phyloP scores from a whole-genome alignment of 1,140 invertebrate genomes.

The Pseudomyrmex dendroicus region DNA sequence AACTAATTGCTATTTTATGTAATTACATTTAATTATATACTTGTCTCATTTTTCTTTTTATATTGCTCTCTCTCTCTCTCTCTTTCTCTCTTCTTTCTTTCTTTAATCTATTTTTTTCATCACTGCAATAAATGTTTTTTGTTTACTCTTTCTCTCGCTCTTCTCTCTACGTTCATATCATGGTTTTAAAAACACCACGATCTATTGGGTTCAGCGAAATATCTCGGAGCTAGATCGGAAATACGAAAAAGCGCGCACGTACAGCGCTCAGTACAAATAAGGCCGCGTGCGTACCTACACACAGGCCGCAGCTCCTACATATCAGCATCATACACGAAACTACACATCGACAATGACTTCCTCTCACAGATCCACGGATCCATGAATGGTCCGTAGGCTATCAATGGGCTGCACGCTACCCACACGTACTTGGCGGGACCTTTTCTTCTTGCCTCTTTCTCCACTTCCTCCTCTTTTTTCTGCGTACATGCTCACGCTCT shows the following conservation, averaged over 20 bases:
- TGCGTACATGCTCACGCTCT: constrained; percentile 60
- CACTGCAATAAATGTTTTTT: background rate
- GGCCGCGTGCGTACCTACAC: constrained; percentile 65
- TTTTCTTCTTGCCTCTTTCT: constrained; percentile 1
- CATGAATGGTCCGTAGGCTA: constrained; percentile 73
- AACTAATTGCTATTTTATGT: too few species aligned
- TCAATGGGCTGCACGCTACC: constrained; percentile 70
- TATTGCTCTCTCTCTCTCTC: background rate
- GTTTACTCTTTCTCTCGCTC: too few species aligned
- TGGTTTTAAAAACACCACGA: constrained; percentile 20
- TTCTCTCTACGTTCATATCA: background rate
- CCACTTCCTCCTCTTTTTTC: background rate
- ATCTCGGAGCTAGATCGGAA: constrained; percentile 45
- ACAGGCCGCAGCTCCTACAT: constrained; percentile 45
- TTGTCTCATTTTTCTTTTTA: too few species aligned
- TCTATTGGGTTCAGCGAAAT: constrained; percentile 26
- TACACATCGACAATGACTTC: constrained; percentile 64
- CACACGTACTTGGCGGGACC: constrained; percentile 51
- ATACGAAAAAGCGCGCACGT: constrained; percentile 63
- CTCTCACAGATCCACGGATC: constrained; percentile 74
- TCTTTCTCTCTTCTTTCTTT: background rate
- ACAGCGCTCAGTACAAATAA: constrained; percentile 69
- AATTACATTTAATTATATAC: too few species aligned
- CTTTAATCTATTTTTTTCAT: background rate
- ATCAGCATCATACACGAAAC: constrained; percentile 45